Base-by-base conservation (phyloP, 1,140 invertebrate species). In the Meloidogyne hapla region DNA sequence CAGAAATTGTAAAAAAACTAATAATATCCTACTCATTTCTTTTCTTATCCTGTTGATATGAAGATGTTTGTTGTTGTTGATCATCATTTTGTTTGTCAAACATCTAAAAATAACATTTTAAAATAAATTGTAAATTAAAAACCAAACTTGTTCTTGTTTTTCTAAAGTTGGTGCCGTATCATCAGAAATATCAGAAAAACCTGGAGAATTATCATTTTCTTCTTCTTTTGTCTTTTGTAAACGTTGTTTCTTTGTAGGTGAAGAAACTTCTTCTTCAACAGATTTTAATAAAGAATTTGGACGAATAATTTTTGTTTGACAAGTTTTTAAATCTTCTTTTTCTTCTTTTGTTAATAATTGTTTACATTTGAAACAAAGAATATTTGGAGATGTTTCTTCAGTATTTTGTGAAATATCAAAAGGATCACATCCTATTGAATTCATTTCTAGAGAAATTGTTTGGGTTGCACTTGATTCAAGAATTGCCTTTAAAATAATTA, bases 101-200 rank as follows among this genome's bases (percentile, higher is more conserved):
- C 25, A 40, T 69, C 74, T 75, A 25, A 48, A 70, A 15, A 18
- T n/a, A 18, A 45, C 3, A 66, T 21, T n/a, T 45, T 69, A 69
- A 62, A 10, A 18, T 38, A 3, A 4, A 25, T 21, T 65, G n/a
- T 25, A 68, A 69, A 40, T 21, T 1, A 72, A 77, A 10, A 33
- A 25, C 10, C 21, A 42, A 40, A 77, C 76, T 21, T 77, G 75
- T n/a, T 56, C 48, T 65, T 77, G 75, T 56, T 77, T 77, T 69
- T 77, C 76, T 61, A 77, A 42, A 13, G 73, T 77, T 9, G 76
- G 76, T 9, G 76, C 76, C n/a, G 40, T 21, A 40, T 77, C 76
- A 33, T 77, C 76, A n/a, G 76, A 77, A 69, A 77, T 77, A 68
- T 77, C 76, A 28, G 76, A 77, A 62, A 77, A 77, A 9, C 26